Evolutionary conservation across 2,888 invertebrate species (phyloP).

Genomic region (Monopis laevigella): DNA sequence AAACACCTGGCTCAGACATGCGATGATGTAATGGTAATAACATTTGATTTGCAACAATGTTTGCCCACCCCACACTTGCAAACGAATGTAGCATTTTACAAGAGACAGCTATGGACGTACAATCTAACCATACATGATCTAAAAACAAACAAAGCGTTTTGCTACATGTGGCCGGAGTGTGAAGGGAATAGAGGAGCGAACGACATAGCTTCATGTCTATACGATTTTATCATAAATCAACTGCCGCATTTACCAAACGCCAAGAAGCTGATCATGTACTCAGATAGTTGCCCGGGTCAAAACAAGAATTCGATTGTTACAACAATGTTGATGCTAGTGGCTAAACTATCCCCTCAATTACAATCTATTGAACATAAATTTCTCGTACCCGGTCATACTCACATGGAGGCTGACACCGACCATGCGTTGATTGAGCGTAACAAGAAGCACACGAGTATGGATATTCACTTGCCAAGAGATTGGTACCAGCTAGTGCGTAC

Average conservation of each 20-base stretch:
- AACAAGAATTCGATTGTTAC: constrained; percentile 2
- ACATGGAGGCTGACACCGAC: constrained; percentile 20
- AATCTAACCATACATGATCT: no score
- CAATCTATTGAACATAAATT: constrained; percentile 22
- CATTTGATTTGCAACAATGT: no score
- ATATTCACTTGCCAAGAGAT: constrained; percentile 21
- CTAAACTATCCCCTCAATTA: constrained; percentile 16
- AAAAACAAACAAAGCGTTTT: no score
- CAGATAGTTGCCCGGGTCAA: constrained; percentile 1
- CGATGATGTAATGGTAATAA: no score
- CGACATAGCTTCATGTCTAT: no score
- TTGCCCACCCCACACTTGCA: no score
- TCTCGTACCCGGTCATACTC: constrained; percentile 21
- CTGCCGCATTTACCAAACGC: neutral
- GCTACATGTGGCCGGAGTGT: no score
- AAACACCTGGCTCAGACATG: constrained; percentile 15
- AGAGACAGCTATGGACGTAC: no score
- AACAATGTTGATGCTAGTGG: constrained; percentile 18
- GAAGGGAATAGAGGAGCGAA: no score
- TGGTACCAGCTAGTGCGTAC: constrained; percentile 22
- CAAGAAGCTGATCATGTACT: constrained; percentile 1
- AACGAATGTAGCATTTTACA: no score
- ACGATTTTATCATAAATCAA: no score
- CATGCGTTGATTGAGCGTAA: constrained; percentile 19
- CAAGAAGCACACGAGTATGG: constrained; percentile 13